Conservation (phyloP, 37 sponge, comb jelly and placozoan genomes). For the Ephydatia muelleri region DNA sequence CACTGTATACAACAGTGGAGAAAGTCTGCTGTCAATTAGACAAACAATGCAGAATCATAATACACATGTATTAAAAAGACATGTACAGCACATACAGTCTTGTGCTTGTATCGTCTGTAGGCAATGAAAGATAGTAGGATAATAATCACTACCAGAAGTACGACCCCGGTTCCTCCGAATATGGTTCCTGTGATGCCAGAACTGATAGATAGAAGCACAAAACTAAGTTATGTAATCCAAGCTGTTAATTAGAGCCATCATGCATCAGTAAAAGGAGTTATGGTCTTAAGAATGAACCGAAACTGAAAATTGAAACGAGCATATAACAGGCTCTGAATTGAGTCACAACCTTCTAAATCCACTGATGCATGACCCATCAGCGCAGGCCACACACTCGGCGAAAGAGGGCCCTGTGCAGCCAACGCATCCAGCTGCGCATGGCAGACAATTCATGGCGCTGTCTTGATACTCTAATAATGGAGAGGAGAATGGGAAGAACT, state of each 20-base stretch:
- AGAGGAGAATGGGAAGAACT: no score
- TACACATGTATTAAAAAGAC: no score
- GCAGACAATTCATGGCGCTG: slow-evolving; percentile 14
- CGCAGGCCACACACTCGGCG: slow-evolving; percentile 30
- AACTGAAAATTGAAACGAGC: no score
- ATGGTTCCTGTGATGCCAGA: not conserved
- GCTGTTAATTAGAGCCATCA: not conserved
- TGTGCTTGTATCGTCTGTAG: not conserved
- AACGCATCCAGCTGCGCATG: slow-evolving; percentile 20
- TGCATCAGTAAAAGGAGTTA: not conserved
- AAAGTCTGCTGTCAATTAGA: no score
- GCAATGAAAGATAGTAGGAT: not conserved
- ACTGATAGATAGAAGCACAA: not conserved
- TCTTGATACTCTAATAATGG: slow-evolving; percentile 28
- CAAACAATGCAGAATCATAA: no score
- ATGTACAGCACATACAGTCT: no score
- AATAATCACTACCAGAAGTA: not conserved
- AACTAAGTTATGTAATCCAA: not conserved
- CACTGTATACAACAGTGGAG: no score
- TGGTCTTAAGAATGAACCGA: not conserved
- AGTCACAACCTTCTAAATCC: no score
- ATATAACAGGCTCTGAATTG: no score
- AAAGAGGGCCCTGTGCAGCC: slow-evolving; percentile 38
- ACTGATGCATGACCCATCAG: not conserved
- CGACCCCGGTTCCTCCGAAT: not conserved